Conservation (phyloP, 1,140 invertebrate genomes). For the Coenobita brevimanus region DNA sequence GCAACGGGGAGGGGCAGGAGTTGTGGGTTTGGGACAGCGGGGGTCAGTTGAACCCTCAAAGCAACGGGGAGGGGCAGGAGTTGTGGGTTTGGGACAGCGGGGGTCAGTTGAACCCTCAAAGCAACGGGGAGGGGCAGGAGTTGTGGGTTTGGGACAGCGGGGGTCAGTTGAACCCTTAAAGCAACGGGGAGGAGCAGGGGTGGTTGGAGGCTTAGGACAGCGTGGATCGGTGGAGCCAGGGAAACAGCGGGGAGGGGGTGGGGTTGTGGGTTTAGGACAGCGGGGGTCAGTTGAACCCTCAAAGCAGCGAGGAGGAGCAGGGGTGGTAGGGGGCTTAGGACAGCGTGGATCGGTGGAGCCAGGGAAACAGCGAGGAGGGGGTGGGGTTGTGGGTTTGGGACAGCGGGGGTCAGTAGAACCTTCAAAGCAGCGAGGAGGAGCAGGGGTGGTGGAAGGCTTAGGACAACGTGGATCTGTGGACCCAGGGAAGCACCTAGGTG, state of each 20-base stretch:
- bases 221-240: conserved; percentile 43
- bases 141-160: conserved; percentile 52
- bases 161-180: conserved; percentile 42
- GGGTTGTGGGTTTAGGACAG: conserved; percentile 37
- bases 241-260: conserved; percentile 19
- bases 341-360: conserved; percentile 45
- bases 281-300: conserved; percentile 49
- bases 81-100: conserved; percentile 27
- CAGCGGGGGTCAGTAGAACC: conserved; percentile 47
- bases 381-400: conserved; percentile 37
- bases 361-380: conserved; percentile 17
- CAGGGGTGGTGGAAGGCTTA: conserved; percentile 18
- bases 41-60: conserved; percentile 43
- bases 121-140: conserved; percentile 32
- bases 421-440: conserved; percentile 27
- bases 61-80: conserved; percentile 19
- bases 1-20: not conserved
- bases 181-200: conserved; percentile 20
- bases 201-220: conserved; percentile 22
- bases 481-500: conserved; percentile 27
- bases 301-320: conserved; percentile 30
- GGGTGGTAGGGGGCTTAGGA: conserved; percentile 44
- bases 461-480: conserved; percentile 55
- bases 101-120: conserved; percentile 42
- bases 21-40: conserved; percentile 20